These are phyloP conservation scores for Formicarius rufipectus DNA, from an alignment of 2,113 vertebrate species.

Conservation along the genomic window DNA sequence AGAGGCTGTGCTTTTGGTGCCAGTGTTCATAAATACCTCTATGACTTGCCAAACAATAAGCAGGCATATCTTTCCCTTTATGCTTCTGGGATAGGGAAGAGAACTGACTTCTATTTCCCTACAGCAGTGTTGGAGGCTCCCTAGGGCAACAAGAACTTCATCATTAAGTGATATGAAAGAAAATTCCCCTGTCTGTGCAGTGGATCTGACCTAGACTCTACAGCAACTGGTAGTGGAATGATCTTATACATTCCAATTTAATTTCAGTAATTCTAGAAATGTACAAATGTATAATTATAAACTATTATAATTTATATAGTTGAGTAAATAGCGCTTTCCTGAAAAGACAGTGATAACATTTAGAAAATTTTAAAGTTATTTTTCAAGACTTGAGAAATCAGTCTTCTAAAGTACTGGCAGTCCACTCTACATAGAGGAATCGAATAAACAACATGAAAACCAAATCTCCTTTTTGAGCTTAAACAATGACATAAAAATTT, in stretches of 20 bases:
- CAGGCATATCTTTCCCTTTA: not conserved
- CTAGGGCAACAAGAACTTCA: not conserved
- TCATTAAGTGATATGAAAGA: not conserved
- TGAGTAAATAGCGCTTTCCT: not conserved
- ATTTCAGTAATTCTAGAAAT: not conserved
- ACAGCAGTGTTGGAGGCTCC: not conserved
- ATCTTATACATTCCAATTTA: not conserved
- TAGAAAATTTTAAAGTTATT: not conserved
- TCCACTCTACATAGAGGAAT: rapidly evolving
- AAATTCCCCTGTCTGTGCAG: not conserved
- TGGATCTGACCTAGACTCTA: not conserved
- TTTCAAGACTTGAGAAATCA: not conserved
- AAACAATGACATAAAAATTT: not conserved
- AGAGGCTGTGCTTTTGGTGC: not conserved
- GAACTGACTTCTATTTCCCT: not conserved
- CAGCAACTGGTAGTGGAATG: not conserved
- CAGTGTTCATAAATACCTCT: not conserved
- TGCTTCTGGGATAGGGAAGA: not conserved
- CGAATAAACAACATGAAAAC: not conserved
- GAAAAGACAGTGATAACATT: not conserved
- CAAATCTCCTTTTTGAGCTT: not conserved
- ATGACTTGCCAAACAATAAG: not conserved
- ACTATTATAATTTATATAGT: not conserved
- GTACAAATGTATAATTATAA: not conserved
- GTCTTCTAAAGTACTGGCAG: not conserved